These are phyloP conservation scores for Melanostigma gelatinosum DNA, from an alignment of 2,113 vertebrate species.

Conservation along the genomic window DNA sequence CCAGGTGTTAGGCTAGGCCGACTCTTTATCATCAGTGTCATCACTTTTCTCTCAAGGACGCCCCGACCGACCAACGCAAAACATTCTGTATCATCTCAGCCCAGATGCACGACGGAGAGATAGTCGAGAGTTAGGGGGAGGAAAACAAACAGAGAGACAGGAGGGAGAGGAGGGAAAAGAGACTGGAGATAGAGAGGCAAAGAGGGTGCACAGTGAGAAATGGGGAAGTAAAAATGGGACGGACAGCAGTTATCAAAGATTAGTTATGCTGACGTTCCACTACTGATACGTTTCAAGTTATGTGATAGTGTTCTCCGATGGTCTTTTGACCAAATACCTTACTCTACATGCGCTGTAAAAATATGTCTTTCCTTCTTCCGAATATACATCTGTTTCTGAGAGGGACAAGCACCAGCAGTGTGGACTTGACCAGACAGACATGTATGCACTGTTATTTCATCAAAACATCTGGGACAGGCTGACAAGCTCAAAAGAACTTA, in stretches of 20 bases:
- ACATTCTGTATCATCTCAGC: slow-evolving; percentile 43
- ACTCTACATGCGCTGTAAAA: neutral
- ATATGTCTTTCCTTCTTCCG: neutral
- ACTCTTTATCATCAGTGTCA: slow-evolving; percentile 53
- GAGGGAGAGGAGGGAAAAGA: slow-evolving; percentile 7
- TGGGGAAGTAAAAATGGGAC: slow-evolving; percentile 9
- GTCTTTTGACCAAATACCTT: neutral
- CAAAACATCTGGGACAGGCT: neutral
- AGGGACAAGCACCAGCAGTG: neutral
- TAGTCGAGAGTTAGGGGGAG: slow-evolving; percentile 18
- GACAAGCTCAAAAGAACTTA: neutral
- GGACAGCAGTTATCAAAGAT: neutral
- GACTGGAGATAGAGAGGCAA: slow-evolving; percentile 25
- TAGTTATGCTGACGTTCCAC: neutral
- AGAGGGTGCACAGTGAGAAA: neutral
- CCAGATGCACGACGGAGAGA: slow-evolving; percentile 53
- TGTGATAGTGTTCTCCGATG: neutral
- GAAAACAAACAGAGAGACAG: slow-evolving; percentile 39
- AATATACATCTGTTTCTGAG: no score
- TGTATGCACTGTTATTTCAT: neutral
- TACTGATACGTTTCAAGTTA: neutral
- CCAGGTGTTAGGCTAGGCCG: slow-evolving; percentile 55
- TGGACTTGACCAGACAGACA: neutral
- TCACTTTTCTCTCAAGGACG: slow-evolving; percentile 57
- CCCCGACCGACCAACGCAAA: slow-evolving; percentile 31